phyloP scores from a whole-genome alignment of 2,888 invertebrate species.

The Cantharis flavilabris region DNA sequence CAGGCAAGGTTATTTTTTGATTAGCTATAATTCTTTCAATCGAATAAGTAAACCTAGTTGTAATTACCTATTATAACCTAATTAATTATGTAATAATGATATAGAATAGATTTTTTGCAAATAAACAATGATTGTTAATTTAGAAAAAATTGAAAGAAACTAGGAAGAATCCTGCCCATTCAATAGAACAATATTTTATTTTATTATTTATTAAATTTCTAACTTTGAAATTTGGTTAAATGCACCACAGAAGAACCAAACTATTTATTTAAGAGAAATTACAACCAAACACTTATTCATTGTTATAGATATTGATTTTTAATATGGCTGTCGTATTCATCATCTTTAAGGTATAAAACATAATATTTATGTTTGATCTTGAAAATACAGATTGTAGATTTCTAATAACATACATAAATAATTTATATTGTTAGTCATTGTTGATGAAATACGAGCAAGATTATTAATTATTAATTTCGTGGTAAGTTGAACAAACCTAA shows the following conservation, averaged over 20 bases:
- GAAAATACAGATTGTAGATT: background rate
- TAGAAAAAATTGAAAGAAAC: background rate
- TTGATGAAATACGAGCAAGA: too few relatives aligned
- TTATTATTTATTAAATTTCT: background rate
- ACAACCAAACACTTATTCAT: background rate
- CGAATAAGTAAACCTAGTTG: background rate
- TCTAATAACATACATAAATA: background rate
- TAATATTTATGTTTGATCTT: background rate
- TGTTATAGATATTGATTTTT: background rate
- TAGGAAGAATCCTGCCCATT: background rate
- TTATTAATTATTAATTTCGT: too few relatives aligned
- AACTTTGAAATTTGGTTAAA: background rate
- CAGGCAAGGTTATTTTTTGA: background rate
- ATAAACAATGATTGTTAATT: background rate
- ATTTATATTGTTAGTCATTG: too few relatives aligned
- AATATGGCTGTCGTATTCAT: background rate
- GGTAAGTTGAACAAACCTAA: too few relatives aligned
- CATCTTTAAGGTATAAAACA: background rate
- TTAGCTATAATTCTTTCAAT: background rate
- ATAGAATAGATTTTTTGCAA: background rate
- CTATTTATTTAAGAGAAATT: background rate
- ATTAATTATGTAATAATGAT: background rate
- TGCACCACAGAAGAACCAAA: background rate
- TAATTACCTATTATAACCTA: background rate
- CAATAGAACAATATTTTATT: background rate